Evolutionary conservation across 2,888 invertebrate genomes (phyloP).

Genomic region (Neoitamus cyanurus): DNA sequence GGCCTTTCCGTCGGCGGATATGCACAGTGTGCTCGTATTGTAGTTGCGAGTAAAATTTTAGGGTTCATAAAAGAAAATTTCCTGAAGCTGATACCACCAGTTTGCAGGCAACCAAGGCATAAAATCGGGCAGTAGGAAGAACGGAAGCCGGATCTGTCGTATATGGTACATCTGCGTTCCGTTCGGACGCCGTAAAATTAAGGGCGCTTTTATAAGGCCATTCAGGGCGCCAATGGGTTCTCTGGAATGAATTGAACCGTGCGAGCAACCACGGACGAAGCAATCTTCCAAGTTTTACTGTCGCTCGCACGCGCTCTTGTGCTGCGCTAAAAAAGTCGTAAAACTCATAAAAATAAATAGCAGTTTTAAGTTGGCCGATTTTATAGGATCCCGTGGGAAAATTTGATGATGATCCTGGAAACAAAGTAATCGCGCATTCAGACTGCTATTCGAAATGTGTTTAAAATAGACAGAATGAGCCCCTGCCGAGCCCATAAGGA

Average conservation of each 20-base stretch:
- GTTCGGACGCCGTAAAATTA: constrained; percentile 25
- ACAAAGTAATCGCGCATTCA: not conserved
- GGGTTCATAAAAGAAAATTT: constrained; percentile 42
- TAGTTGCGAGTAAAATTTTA: constrained; percentile 14
- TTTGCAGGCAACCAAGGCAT: not conserved
- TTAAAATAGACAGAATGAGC: no score
- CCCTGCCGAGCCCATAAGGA: no score
- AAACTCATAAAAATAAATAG: constrained; percentile 36
- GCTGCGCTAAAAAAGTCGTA: constrained; percentile 30
- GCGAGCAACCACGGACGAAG: not conserved
- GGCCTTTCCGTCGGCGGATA: not conserved
- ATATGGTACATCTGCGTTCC: not conserved
- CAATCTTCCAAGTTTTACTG: constrained; percentile 36
- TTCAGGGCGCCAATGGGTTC: not conserved
- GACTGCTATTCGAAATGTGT: not conserved
- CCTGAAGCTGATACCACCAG: constrained; percentile 9
- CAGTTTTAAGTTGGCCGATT: constrained; percentile 29
- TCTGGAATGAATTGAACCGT: not conserved
- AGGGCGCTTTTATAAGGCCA: constrained; percentile 38
- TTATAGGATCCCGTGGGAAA: constrained; percentile 46
- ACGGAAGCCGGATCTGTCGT: constrained; percentile 2
- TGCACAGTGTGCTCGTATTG: no score
- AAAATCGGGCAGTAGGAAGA: not conserved
- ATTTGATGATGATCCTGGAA: not conserved
- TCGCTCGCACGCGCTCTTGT: constrained; percentile 29